Evolutionary conservation across 2,888 invertebrate genomes (phyloP), one percentile per base, ranked within the genome.

Genomic region (Nemotelus pantherinus): DNA sequence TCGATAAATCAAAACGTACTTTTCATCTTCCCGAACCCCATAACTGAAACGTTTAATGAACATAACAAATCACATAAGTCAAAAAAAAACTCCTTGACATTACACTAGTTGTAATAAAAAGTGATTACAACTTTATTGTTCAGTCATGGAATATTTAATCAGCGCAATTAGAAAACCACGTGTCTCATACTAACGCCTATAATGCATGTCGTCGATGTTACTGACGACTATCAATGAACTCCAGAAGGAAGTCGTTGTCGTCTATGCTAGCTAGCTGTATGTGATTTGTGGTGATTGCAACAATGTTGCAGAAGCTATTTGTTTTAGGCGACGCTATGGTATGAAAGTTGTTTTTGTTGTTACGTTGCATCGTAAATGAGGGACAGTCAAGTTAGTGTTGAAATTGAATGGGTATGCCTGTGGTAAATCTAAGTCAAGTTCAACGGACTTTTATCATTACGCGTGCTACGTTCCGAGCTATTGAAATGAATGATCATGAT

Each of bases 351-450:
- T 25, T 25, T 25, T 25, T 25, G 25, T 25, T 25, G 25, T 25
- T 25, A 25, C 25, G 25, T 25, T 25, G 25, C 25, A 25, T 25
- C 25, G 25, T 25, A 25, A 25, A 25, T 25, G 25, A 25, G 25
- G 25, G 25, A 25, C 25, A 25, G 25, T 25, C 25, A 25, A 25
- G 25, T 25, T 25, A 25, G 25, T 25, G 25, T 1, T 25, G 25
- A 0, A 25, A 25, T 25, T 25, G 25, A 25, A 25, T 25, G 25
- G 25, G 25, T 25, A 25, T 25, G 25, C 25, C 25, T 25, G 25
- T 25, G 25, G 25, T 60, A 39, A n/a, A 67, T 47, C 39, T 43
- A 67, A 67, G 67, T 67, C 67, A 67, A 67, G 67, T 67, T n/a
- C 67, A 67, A 67, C 47, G 67, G 47, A 3, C 47, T 67, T 67